phyloP scores from a whole-genome alignment of 2,888 invertebrate genomes.

The Diaphora mendica region DNA sequence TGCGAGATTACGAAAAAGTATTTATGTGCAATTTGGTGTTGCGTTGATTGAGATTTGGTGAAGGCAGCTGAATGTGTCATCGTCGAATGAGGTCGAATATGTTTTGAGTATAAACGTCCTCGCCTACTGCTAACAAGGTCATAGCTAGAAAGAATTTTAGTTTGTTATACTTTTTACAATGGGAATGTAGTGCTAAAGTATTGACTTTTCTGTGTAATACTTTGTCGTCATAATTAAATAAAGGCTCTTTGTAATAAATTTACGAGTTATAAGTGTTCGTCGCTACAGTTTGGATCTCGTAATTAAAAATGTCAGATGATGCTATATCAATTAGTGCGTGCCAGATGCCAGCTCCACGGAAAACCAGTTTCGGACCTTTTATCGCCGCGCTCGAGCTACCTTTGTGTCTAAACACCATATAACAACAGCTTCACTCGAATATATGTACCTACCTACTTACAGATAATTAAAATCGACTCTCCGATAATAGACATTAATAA shows the following conservation, averaged over 20 bases:
- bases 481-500: slow-evolving; percentile 39
- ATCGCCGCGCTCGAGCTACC: slow-evolving; percentile 64
- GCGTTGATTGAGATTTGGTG: slow-evolving; percentile 32
- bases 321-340: slow-evolving; percentile 81
- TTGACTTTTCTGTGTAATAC: neutral
- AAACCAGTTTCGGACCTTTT: slow-evolving; percentile 81
- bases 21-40: slow-evolving; percentile 41
- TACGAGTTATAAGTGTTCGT: slow-evolving; percentile 13
- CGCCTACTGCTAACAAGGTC: slow-evolving; percentile 47
- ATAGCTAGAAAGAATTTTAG: slow-evolving; percentile 15
- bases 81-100: slow-evolving; percentile 60
- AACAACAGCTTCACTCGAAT: slow-evolving; percentile 39
- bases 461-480: slow-evolving; percentile 42
- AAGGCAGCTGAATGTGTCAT: slow-evolving; percentile 46
- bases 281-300: slow-evolving; percentile 52
- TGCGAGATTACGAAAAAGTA: slow-evolving; percentile 63
- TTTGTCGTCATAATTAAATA: neutral
- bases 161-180: slow-evolving; percentile 5
- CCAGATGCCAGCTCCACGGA: slow-evolving; percentile 77
- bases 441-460: slow-evolving; percentile 33
- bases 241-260: slow-evolving; percentile 32
- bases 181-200: neutral
- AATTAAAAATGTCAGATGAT: slow-evolving; percentile 74
- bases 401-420: slow-evolving; percentile 68
- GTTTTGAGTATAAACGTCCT: slow-evolving; percentile 55